Conservation (phyloP, 2,888 invertebrate species). For the Pharmacophagus antenor region DNA sequence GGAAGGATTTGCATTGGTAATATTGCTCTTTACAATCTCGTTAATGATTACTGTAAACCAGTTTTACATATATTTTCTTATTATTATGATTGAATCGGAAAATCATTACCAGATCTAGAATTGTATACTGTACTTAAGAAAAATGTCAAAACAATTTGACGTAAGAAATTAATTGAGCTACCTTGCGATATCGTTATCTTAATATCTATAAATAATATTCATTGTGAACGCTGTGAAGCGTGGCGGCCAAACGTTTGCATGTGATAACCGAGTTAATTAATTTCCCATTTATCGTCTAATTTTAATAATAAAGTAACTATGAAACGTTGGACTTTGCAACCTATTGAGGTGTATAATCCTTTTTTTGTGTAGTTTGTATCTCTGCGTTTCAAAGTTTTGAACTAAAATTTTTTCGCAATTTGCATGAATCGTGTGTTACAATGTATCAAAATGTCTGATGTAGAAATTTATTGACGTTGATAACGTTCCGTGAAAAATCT, state of each 20-base stretch:
- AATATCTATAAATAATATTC: slow-evolving; percentile 68
- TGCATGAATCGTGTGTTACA: slow-evolving; percentile 21
- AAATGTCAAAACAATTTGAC: slow-evolving; percentile 22
- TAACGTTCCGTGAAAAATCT: not conserved
- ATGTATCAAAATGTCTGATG: slow-evolving; percentile 9
- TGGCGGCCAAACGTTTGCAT: slow-evolving; percentile 57
- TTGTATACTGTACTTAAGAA: not conserved
- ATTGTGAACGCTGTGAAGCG: slow-evolving; percentile 57
- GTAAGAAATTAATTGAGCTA: slow-evolving; percentile 49
- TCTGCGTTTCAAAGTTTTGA: slow-evolving; percentile 3
- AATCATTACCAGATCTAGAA: not conserved
- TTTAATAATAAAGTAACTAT: slow-evolving; percentile 38
- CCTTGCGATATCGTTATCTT: slow-evolving; percentile 73
- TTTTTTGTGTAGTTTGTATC: slow-evolving; percentile 6
- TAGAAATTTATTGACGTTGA: not conserved
- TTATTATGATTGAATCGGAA: not conserved
- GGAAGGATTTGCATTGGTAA: slow-evolving; percentile 8
- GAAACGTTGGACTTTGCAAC: slow-evolving; percentile 59
- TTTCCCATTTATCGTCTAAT: slow-evolving; percentile 20
- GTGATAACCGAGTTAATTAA: slow-evolving; percentile 37
- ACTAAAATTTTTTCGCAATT: slow-evolving; percentile 4
- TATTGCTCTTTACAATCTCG: slow-evolving; percentile 1
- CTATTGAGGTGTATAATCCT: slow-evolving; percentile 54
- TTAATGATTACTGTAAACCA: not conserved
- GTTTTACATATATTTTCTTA: not conserved